phyloP scores from a whole-genome alignment of 2,888 invertebrate genomes.

The Copidosoma aretas region DNA sequence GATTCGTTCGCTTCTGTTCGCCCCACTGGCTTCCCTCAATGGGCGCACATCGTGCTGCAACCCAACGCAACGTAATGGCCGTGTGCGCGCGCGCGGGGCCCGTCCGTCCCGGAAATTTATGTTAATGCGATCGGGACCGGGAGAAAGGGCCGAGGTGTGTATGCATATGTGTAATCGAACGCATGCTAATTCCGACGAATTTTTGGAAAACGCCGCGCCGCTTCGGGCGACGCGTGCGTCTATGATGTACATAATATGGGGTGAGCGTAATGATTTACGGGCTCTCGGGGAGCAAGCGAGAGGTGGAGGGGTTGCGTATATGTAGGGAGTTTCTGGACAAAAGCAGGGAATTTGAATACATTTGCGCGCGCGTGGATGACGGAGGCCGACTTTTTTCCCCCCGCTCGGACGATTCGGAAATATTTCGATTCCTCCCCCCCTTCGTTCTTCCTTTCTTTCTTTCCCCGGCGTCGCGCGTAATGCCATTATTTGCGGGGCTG shows the following conservation, averaged over 20 bases:
- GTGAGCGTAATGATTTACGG: conserved; percentile 13
- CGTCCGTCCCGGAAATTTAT: conserved; percentile 53
- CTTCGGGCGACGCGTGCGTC: conserved; percentile 41
- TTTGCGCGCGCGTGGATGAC: conserved; percentile 38
- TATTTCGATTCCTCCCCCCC: conserved; percentile 29
- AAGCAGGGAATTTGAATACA: conserved; percentile 42
- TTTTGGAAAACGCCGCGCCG: conserved; percentile 52
- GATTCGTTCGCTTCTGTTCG: conserved; percentile 18
- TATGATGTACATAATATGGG: background rate
- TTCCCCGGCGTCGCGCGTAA: conserved; percentile 11
- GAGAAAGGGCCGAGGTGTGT: conserved; percentile 10
- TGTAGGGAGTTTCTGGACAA: conserved; percentile 47
- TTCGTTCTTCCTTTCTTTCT: conserved; percentile 7
- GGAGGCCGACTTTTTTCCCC: conserved; percentile 36
- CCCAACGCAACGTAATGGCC: conserved; percentile 48
- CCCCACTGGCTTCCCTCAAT: conserved; percentile 24
- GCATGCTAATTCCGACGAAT: conserved; percentile 61
- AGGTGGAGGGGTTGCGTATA: conserved; percentile 34
- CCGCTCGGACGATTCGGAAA: conserved; percentile 32
- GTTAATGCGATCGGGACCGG: conserved; percentile 50
- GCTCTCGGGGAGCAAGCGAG: background rate
- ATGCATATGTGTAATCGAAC: conserved; percentile 35
- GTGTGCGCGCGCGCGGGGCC: conserved; percentile 39
- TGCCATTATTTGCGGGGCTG: conserved; percentile 39
- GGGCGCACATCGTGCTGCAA: conserved; percentile 40